Evolutionary conservation across 2,888 invertebrate species (phyloP), one percentile per base, ranked within the genome.

Genomic region (Psylliodes chrysocephalus): DNA sequence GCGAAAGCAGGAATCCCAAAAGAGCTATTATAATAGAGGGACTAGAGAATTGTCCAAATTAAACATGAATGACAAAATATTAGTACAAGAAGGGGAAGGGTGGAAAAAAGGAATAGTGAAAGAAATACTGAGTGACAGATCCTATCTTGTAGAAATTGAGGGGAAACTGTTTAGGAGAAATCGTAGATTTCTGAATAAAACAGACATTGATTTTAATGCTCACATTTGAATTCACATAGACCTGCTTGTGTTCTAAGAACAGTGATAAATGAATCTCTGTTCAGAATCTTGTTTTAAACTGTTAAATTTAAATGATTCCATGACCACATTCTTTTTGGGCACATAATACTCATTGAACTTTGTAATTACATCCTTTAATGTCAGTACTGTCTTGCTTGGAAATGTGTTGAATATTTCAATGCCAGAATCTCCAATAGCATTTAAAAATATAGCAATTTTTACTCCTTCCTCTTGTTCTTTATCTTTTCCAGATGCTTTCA

Each of bases 241-340:
- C n/a, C n/a, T n/a, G n/a, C n/a, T n/a, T n/a, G n/a, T n/a, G n/a
- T n/a, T n/a, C n/a, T n/a, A n/a, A n/a, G n/a, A n/a, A n/a, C n/a
- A n/a, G n/a, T n/a, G n/a, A n/a, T n/a, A n/a, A n/a, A 60, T 12
- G 33, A 40, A 15, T 63, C 53, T 12, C 51, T 61, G 57, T 15
- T 52, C 49, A 12, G 52, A 25, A 56, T 38, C 33, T 44, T 63
- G 64, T 7, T 14, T 3, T 17, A 61, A 47, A 54, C 38, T 67
- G 25, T 67, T 67, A 42, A 67, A 67, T 46, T 67, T 67, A 18
- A 67, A 67, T 17, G 67, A 61, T 51, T 67, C 64, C 57, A 67
- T 61, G 1, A 60, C 33, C 8, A 61, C 17, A 38, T 52, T 60
- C 18, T 33, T 52, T 33, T 61, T 67, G 7, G 59, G 64, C n/a